Conservation (phyloP, 2,113 vertebrate genomes). For the Benitochromis conjunctus region DNA sequence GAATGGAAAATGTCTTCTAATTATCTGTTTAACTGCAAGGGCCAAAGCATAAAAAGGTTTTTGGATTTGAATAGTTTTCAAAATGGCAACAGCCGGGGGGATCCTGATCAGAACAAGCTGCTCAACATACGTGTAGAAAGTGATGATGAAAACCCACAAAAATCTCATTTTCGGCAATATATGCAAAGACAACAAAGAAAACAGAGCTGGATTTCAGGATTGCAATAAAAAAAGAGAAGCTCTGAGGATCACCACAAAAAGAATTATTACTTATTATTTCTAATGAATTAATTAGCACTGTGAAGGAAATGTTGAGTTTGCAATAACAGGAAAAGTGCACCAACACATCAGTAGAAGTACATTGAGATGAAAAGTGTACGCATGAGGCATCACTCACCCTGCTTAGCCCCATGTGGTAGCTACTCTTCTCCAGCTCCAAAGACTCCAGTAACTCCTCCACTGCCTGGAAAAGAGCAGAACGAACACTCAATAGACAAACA, state of each 20-base stretch:
- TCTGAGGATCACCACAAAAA: background rate
- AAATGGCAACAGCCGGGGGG: background rate
- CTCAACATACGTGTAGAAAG: background rate
- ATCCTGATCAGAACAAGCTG: background rate
- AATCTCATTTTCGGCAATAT: background rate
- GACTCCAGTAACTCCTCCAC: slow-evolving; percentile 93
- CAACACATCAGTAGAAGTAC: background rate
- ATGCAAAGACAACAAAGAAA: background rate
- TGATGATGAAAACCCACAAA: background rate
- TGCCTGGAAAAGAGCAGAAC: slow-evolving; percentile 74
- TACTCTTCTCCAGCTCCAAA: slow-evolving; percentile 93
- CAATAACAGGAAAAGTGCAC: background rate
- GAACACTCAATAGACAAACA: slow-evolving; percentile 2
- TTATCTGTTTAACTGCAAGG: background rate
- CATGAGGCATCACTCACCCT: slow-evolving; percentile 74
- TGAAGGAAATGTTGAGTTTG: background rate
- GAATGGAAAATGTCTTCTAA: background rate
- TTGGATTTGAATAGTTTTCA: background rate
- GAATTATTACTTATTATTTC: background rate
- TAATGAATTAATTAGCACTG: background rate
- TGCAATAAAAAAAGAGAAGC: background rate
- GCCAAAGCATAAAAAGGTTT: background rate
- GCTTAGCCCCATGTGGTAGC: slow-evolving; percentile 91
- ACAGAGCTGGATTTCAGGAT: fast-evolving
- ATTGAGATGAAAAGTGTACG: background rate